Conservation (phyloP, 2,797 vertebrate genomes). For the Furcifer pardalis region DNA sequence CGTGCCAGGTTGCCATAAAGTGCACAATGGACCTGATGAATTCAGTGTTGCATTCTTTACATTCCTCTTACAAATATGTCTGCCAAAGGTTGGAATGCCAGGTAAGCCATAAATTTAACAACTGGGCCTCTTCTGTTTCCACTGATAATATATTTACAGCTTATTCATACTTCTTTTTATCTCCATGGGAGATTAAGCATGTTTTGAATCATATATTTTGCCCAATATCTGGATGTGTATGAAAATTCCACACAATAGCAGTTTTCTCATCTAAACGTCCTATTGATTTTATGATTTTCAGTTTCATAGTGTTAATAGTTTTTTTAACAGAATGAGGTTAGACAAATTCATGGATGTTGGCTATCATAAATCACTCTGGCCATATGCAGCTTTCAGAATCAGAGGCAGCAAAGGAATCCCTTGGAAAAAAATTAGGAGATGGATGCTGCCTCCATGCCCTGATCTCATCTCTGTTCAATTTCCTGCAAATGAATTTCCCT, state of each 20-base stretch:
- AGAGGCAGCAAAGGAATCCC: neutral
- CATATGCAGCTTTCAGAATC: neutral
- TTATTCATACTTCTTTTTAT: neutral
- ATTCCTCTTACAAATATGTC: constrained; percentile 11
- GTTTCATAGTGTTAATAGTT: neutral
- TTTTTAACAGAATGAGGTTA: neutral
- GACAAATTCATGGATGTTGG: neutral
- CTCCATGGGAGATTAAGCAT: neutral
- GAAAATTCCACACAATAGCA: neutral
- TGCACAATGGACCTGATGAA: neutral
- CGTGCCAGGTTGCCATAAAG: neutral
- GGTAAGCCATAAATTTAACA: constrained; percentile 15
- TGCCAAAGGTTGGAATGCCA: constrained; percentile 22
- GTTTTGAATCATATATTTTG: neutral
- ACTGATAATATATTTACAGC: neutral
- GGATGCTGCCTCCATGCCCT: neutral
- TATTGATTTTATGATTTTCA: neutral
- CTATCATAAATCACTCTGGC: neutral
- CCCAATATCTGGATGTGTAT: neutral
- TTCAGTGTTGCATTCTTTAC: constrained; percentile 6
- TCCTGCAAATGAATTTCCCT: neutral
- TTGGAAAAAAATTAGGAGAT: neutral
- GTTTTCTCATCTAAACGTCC: too few species aligned
- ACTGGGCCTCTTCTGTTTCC: neutral
- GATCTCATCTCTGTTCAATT: neutral